Evolutionary conservation across 1,140 invertebrate genomes (phyloP).

Genomic region (Apolygus lucorum): DNA sequence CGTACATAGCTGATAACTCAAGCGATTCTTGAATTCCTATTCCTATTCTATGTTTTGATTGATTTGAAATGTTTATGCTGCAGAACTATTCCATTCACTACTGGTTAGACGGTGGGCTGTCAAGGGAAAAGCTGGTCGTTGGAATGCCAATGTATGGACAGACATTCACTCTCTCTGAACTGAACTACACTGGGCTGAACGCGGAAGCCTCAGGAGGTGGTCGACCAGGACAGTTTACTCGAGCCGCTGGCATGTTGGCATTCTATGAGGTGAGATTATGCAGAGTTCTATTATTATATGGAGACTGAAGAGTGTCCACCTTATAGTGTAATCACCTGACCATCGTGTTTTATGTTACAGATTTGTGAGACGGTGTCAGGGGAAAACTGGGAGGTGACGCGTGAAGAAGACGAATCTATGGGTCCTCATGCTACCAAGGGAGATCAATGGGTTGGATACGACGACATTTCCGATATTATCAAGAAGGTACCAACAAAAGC

Average conservation of each 20-base stretch:
- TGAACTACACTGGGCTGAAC: conserved; percentile 43
- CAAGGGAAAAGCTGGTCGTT: conserved; percentile 51
- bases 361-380: conserved; percentile 10
- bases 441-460: neutral
- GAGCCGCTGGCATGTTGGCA: conserved; percentile 51
- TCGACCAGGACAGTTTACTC: conserved; percentile 49
- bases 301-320: too few relatives aligned
- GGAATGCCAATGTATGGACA: conserved; percentile 56
- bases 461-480: conserved; percentile 43
- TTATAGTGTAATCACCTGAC: conserved; percentile 3
- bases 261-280: conserved; percentile 67
- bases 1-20: too few relatives aligned
- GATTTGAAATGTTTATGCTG: conserved; percentile 21
- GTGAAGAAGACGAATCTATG: neutral
- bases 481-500: too few relatives aligned
- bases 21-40: neutral
- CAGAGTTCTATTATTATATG: conserved; percentile 20
- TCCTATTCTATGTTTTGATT: conserved; percentile 7
- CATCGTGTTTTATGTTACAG: conserved; percentile 14
- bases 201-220: conserved; percentile 47
- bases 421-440: neutral
- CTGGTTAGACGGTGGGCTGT: conserved; percentile 51
- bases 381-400: neutral
- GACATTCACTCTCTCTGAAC: conserved; percentile 45
- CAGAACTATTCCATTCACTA: conserved; percentile 52